phyloP scores from a whole-genome alignment of 2,113 vertebrate species.

The Pungitius pungitius region DNA sequence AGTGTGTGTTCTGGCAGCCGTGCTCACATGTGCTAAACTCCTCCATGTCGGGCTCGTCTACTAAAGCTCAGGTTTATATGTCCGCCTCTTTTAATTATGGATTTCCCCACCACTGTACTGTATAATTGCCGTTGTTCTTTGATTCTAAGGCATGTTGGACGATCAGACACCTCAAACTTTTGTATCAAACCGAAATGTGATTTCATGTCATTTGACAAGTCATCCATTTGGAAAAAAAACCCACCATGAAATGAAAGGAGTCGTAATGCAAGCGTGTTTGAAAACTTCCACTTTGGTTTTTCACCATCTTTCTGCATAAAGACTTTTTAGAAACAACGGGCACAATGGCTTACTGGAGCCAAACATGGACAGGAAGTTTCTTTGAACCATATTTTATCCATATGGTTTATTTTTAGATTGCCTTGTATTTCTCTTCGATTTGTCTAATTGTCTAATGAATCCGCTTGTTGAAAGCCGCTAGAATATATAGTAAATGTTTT shows the following conservation, averaged over 20 bases:
- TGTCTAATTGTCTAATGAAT: too few relatives aligned
- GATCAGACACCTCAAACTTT: not conserved
- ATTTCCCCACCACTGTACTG: not conserved
- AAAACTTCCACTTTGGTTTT: not conserved
- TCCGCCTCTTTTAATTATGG: not conserved
- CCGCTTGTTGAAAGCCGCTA: too few relatives aligned
- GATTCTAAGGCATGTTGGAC: not conserved
- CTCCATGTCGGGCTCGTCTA: not conserved
- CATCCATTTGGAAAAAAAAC: not conserved
- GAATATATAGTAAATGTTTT: too few relatives aligned
- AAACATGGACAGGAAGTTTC: not conserved
- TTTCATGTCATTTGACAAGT: not conserved
- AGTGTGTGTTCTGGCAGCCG: not conserved
- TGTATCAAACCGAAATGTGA: not conserved
- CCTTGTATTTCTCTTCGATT: too few relatives aligned
- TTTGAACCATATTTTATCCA: not conserved
- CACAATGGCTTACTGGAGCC: not conserved
- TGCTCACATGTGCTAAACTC: not conserved
- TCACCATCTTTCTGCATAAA: not conserved
- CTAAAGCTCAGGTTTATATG: not conserved
- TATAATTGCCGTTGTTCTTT: not conserved
- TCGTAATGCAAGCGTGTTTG: not conserved
- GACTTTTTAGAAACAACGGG: not conserved
- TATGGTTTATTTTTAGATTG: too few relatives aligned
- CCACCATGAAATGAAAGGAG: not conserved